These are phyloP conservation scores for Dascyllus trimaculatus DNA, from an alignment of 2,113 vertebrate genomes.

Conservation along the genomic window DNA sequence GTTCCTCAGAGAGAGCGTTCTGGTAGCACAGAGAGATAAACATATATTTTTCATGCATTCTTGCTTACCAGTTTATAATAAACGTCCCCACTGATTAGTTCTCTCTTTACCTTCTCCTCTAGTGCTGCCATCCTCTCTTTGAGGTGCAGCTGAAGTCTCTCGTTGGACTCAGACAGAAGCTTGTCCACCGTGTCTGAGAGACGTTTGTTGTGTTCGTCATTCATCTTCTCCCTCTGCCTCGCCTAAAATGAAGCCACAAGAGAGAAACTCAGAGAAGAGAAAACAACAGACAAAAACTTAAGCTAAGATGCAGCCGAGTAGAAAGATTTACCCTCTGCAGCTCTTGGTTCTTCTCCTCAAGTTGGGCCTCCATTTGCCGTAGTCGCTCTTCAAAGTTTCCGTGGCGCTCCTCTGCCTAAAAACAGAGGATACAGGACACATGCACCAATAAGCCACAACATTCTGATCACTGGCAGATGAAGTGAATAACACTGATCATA, in stretches of 20 bases:
- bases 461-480: too few species aligned
- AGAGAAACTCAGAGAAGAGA: background rate
- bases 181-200: constrained; percentile 95
- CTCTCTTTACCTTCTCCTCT: constrained; percentile 89
- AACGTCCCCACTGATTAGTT: background rate
- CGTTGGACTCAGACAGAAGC: constrained; percentile 93
- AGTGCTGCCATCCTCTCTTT: constrained; percentile 95
- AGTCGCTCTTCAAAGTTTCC: constrained; percentile 95
- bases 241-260: constrained; percentile 80
- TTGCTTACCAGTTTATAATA: background rate
- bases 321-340: constrained; percentile 88
- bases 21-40: constrained; percentile 54
- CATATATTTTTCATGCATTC: background rate
- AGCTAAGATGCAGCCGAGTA: background rate
- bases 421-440: background rate
- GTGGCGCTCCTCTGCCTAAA: constrained; percentile 92
- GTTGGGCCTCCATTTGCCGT: constrained; percentile 92
- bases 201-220: constrained; percentile 94
- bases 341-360: constrained; percentile 96
- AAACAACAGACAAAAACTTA: background rate
- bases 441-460: too few species aligned
- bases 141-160: constrained; percentile 93
- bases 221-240: constrained; percentile 95
- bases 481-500: too few species aligned
- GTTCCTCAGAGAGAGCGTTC: constrained; percentile 94